These are phyloP conservation scores for Mormyrus lacerda DNA, from an alignment of 2,113 vertebrate species.

Conservation along the genomic window DNA sequence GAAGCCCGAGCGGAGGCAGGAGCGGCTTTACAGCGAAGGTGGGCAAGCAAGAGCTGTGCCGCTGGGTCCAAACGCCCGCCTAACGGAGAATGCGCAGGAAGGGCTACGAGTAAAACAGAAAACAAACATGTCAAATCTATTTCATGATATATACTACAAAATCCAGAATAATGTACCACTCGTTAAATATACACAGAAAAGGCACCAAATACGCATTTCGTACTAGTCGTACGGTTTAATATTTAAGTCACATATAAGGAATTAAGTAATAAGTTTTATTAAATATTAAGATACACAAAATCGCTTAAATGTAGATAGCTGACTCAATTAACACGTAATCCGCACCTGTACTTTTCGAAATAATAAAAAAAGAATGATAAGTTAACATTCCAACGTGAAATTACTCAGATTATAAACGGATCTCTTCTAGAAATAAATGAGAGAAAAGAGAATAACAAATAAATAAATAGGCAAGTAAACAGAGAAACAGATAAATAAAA, in stretches of 20 bases:
- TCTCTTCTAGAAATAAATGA: background rate
- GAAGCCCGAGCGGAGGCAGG: slow-evolving; percentile 30
- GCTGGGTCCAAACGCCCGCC: slow-evolving; percentile 58
- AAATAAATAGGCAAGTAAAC: background rate
- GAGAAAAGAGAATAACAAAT: background rate
- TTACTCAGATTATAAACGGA: background rate
- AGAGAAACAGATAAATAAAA: background rate
- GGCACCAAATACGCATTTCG: background rate
- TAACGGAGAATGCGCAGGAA: background rate
- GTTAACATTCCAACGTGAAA: background rate
- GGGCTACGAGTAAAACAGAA: background rate
- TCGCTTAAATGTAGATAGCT: background rate
- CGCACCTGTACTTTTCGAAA: background rate
- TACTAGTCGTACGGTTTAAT: background rate
- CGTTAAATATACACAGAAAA: background rate
- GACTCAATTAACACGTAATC: background rate
- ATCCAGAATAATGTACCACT: background rate
- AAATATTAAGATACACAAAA: background rate
- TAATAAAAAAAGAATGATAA: background rate
- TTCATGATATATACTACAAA: background rate
- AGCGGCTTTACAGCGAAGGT: slow-evolving; percentile 24
- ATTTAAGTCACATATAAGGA: background rate
- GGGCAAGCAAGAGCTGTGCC: slow-evolving; percentile 19
- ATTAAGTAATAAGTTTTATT: background rate
- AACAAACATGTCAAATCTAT: background rate